phyloP scores from a whole-genome alignment of 2,113 vertebrate genomes.

The Melanerpes formicivorus region DNA sequence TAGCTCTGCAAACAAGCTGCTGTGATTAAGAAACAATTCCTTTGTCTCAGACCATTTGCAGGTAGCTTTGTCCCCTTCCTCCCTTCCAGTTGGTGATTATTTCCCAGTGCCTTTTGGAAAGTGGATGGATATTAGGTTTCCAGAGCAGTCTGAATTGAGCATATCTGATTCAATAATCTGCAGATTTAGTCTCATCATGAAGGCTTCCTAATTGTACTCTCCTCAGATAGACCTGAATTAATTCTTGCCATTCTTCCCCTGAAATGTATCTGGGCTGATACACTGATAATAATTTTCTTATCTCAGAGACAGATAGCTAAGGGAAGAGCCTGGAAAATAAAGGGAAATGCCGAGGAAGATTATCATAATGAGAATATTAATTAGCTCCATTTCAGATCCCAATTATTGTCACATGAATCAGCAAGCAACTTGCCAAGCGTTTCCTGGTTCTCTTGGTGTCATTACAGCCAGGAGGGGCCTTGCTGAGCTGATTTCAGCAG shows the following conservation, averaged over 20 bases:
- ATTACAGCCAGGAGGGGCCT: not conserved
- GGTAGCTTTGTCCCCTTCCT: not conserved
- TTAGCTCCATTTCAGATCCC: conserved; percentile 36
- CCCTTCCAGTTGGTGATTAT: not conserved
- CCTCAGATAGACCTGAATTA: conserved; percentile 34
- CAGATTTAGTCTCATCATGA: conserved; percentile 44
- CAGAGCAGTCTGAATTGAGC: not conserved
- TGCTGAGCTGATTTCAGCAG: not conserved
- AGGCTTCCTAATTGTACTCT: conserved; percentile 38
- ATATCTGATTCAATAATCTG: conserved; percentile 27
- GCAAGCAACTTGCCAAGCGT: not conserved
- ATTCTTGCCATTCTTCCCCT: conserved; percentile 49
- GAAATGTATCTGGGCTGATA: conserved; percentile 53
- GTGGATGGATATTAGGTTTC: not conserved
- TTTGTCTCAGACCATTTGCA: not conserved
- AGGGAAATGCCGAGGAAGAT: conserved; percentile 44
- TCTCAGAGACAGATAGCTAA: conserved; percentile 14
- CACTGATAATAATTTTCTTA: conserved; percentile 49
- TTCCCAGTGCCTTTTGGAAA: not conserved
- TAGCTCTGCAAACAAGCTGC: not conserved
- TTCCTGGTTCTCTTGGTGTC: not conserved
- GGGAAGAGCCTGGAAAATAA: conserved; percentile 9
- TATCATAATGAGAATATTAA: conserved; percentile 61
- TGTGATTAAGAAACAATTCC: not conserved
- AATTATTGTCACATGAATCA: not conserved